A percentile compares a stretch with the other conserved stretches of the same genome.
Conservation (phyloP, 2,888 invertebrate species). For the Stratiomys singularior region DNA sequence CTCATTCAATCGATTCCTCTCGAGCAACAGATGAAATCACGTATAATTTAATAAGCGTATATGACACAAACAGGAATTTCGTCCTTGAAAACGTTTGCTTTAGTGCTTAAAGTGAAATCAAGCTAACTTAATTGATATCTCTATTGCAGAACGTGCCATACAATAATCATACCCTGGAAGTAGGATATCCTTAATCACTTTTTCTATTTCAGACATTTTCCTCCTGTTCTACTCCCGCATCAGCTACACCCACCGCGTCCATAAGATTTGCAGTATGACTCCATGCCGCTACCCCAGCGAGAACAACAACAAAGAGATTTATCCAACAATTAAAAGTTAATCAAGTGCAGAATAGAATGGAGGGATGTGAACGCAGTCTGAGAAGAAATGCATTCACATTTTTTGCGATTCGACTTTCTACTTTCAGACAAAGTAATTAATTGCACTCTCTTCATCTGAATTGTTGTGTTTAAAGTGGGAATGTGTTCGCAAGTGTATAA, state of each 20-base stretch:
- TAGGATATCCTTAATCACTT: background rate
- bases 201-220: background rate
- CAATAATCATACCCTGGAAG: background rate
- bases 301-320: conserved; percentile 16
- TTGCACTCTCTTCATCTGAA: conserved; percentile 1
- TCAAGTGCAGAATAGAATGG: conserved; percentile 21
- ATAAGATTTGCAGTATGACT: no score
- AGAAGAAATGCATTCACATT: background rate
- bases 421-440: conserved; percentile 29
- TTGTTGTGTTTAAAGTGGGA: background rate
- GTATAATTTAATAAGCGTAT: no score
- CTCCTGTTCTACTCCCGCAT: background rate
- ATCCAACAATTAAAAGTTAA: conserved; percentile 39
- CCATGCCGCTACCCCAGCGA: background rate
- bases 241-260: background rate
- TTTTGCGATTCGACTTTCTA: background rate
- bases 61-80: background rate
- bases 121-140: conserved; percentile 23
- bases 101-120: background rate
- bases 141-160: conserved; percentile 6
- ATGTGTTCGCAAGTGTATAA: background rate
- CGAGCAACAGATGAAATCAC: background rate
- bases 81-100: background rate
- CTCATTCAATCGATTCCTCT: background rate
- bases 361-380: background rate